Base-by-base conservation (phyloP, 2,888 invertebrate species). In the Agrotis puta region DNA sequence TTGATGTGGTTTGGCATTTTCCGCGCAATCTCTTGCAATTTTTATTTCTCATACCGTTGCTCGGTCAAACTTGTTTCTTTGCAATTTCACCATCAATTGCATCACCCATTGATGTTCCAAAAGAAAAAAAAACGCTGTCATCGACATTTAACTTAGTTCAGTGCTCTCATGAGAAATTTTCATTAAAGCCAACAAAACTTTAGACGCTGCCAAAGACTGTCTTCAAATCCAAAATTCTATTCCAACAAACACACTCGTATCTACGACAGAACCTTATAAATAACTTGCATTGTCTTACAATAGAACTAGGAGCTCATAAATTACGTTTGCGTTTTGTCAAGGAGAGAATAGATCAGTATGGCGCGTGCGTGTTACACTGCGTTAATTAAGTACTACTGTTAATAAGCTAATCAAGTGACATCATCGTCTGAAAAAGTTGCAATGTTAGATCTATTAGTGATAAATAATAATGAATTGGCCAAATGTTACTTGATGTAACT, bases 371-470 rank as follows among this genome's bases (percentile, higher is more conserved):
- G 84, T 85, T 76, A 75, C 78, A 78, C 62, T 81, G 75, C 50
- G 64, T 79, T 82, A 84, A 65, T 64, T 77, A 61, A 67, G 70
- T 72, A 61, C 56, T 56, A 65, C 58, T 22, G 70, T 56, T 67
- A 73, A 70, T 63, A 51, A 58, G n/a, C 33, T 66, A 76, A 77
- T 74, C 68, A 59, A 64, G 53, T 86, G 87, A 86, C 84, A 84
- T 86, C 83, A 85, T 70, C 68, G 53, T 47, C 16, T 45, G 51
- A 77, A 61, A 56, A 56, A 13, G 11, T 45, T 24, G 45, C 20
- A 43, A 56, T 56, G 54, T 51, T n/a, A 64, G 70, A 69, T 81
- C 27, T 54, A 24, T 75, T 54, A n/a, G 47, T 50, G 63, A 75
- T 81, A 56, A 75, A 75, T 81, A 59, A 13, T 62, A 62, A 63